Evolutionary conservation across 2,113 vertebrate species (phyloP).

Genomic region (Protomyctophum bolini): DNA sequence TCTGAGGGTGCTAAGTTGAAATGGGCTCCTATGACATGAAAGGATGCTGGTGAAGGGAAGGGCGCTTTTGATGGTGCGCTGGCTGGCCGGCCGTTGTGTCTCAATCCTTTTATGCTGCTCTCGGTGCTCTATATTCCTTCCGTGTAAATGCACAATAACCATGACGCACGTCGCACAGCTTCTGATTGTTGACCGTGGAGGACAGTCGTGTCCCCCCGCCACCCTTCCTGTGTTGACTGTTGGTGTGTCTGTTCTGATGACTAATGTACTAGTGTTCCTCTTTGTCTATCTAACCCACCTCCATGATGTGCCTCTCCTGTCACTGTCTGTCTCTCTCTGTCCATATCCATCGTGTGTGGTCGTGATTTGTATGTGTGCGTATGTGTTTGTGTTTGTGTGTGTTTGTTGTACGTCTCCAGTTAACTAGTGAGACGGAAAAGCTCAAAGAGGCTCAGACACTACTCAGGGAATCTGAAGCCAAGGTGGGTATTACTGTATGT

Average conservation of each 20-base stretch:
- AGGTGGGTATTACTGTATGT: slow-evolving; percentile 74
- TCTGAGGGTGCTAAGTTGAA: slow-evolving; percentile 56
- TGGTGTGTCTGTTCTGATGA: slow-evolving; percentile 40
- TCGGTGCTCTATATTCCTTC: slow-evolving; percentile 55
- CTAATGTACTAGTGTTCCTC: slow-evolving; percentile 46
- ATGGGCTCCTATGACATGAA: slow-evolving; percentile 44
- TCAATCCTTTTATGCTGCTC: slow-evolving; percentile 61
- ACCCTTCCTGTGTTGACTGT: slow-evolving; percentile 31
- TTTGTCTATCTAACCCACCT: slow-evolving; percentile 63
- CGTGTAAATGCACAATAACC: slow-evolving; percentile 58
- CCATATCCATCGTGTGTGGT: slow-evolving; percentile 30
- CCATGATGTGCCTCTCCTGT: slow-evolving; percentile 56
- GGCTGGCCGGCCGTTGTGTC: slow-evolving; percentile 49
- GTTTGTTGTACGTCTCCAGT: slow-evolving; percentile 69
- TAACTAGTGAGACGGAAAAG: slow-evolving; percentile 78
- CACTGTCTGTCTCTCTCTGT: slow-evolving; percentile 48
- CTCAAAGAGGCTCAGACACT: slow-evolving; percentile 80
- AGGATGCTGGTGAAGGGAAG: slow-evolving; percentile 37
- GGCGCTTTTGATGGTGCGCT: slow-evolving; percentile 53
- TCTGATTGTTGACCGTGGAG: slow-evolving; percentile 47
- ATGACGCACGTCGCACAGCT: slow-evolving; percentile 55
- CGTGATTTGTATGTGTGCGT: slow-evolving; percentile 27
- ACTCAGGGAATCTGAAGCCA: slow-evolving; percentile 76
- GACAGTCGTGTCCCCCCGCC: slow-evolving; percentile 19
- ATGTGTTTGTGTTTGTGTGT: slow-evolving; percentile 47